A percentile compares a stretch with the other conserved stretches of the same genome.
Evolutionary conservation across 92 coral and sea anemone species (phyloP).

Genomic region (Muricea muricata): DNA sequence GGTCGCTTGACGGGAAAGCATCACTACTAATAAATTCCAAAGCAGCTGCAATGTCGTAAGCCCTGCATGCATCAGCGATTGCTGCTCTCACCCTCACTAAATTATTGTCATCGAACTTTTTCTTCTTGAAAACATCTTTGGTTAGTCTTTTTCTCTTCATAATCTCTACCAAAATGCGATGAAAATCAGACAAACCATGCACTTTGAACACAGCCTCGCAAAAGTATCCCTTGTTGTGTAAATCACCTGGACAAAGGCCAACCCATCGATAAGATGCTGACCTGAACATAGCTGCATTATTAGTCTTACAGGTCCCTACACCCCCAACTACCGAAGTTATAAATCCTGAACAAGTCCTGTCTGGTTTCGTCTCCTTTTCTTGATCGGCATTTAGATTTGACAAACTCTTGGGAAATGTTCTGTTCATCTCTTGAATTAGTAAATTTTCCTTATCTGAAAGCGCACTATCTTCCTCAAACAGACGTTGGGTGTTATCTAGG

Average conservation of each 20-base stretch:
- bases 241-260: slow-evolving; percentile 37
- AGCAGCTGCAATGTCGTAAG: neutral
- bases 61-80: slow-evolving; percentile 5
- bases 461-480: slow-evolving; percentile 27
- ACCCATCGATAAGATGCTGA: slow-evolving; percentile 39
- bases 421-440: slow-evolving; percentile 21
- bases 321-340: slow-evolving; percentile 16
- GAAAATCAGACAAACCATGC: slow-evolving; percentile 33
- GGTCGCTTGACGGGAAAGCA: too few relatives aligned
- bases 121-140: neutral
- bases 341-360: slow-evolving; percentile 34
- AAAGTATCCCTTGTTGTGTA: slow-evolving; percentile 36
- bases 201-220: slow-evolving; percentile 28
- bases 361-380: too few relatives aligned
- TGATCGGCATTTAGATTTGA: too few relatives aligned
- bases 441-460: slow-evolving; percentile 47
- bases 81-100: slow-evolving; percentile 15
- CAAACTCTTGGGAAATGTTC: slow-evolving; percentile 13
- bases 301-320: slow-evolving; percentile 44
- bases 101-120: slow-evolving; percentile 6
- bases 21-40: neutral
- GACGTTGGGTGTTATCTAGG: neutral
- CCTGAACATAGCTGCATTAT: slow-evolving; percentile 50
- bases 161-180: neutral
- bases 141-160: neutral